Percentiles rank a stretch among this genome's conserved stretches.
Conservation (phyloP, 2,888 invertebrate species). For the Dynastes grantii region DNA sequence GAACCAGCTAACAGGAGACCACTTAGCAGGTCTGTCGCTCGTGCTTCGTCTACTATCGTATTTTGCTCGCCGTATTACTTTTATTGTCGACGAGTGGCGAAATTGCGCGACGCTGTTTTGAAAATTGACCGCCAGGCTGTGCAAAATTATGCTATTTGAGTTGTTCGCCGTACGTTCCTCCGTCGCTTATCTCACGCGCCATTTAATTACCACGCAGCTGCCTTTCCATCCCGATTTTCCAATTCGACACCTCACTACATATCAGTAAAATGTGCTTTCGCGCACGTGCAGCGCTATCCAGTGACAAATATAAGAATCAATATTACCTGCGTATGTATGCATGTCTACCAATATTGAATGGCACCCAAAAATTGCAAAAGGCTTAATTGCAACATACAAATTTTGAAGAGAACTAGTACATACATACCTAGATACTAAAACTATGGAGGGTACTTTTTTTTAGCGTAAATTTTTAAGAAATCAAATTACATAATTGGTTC, state of each 20-base stretch:
- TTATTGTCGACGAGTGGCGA: constrained; percentile 33
- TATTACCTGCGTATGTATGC: constrained; percentile 14
- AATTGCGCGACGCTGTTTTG: constrained; percentile 31
- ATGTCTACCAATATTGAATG: not conserved
- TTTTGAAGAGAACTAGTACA: no score
- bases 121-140: constrained; percentile 44
- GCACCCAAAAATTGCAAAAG: no score
- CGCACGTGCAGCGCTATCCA: constrained; percentile 42
- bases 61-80: constrained; percentile 25
- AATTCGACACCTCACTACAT: constrained; percentile 39
- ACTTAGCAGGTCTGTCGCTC: constrained; percentile 42
- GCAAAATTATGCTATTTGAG: constrained; percentile 40
- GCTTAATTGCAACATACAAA: no score
- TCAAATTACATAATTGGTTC: no score
- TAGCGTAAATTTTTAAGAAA: no score
- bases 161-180: constrained; percentile 18
- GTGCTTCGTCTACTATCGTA: constrained; percentile 34
- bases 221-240: constrained; percentile 42
- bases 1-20: constrained; percentile 40
- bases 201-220: constrained; percentile 34
- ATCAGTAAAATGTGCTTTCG: constrained; percentile 42
- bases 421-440: no score
- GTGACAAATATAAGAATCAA: constrained; percentile 41
- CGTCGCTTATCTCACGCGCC: constrained; percentile 41
- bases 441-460: no score